Evolutionary conservation across 2,797 vertebrate species (phyloP).

Genomic region (Cichlasoma orientale): DNA sequence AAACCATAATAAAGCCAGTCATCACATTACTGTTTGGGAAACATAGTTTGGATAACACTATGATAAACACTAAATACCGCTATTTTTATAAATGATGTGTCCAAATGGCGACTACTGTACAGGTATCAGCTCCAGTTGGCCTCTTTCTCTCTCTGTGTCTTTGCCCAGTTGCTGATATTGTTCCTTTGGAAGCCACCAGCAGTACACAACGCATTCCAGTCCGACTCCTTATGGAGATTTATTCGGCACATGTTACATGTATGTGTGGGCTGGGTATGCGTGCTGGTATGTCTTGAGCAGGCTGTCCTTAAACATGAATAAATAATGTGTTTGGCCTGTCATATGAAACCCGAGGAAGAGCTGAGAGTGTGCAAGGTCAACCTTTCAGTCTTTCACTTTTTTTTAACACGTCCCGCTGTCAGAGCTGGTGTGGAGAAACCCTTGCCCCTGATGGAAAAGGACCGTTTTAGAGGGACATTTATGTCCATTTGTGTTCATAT

Average conservation of each 20-base stretch:
- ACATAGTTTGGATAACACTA: not conserved
- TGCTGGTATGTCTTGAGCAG: conserved; percentile 30
- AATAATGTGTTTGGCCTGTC: conserved; percentile 59
- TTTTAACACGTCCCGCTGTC: conserved; percentile 21
- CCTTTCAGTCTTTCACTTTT: conserved; percentile 50
- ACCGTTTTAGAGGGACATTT: not conserved
- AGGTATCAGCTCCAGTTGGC: conserved; percentile 56
- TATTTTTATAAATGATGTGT: conserved; percentile 67
- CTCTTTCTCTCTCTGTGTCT: conserved; percentile 32
- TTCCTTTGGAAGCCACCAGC: conserved; percentile 43
- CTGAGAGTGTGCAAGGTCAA: conserved; percentile 56
- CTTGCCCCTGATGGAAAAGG: not conserved
- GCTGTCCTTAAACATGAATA: conserved; percentile 68
- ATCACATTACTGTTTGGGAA: conserved; percentile 47
- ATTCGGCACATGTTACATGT: conserved; percentile 54
- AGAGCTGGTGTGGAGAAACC: conserved; percentile 23
- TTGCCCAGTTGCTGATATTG: conserved; percentile 52
- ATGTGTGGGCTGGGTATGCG: conserved; percentile 21
- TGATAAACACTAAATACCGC: conserved; percentile 64
- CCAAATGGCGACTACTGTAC: conserved; percentile 68
- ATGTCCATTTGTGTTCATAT: conserved; percentile 10
- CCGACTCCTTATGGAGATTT: conserved; percentile 66
- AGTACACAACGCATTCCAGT: conserved; percentile 51
- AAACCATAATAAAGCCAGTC: conserved; percentile 31
- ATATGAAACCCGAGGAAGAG: conserved; percentile 57